A percentile compares a stretch with the other conserved stretches of the same genome.
phyloP scores from a whole-genome alignment of 2,888 invertebrate species.

The Melinopterus prodromus region DNA sequence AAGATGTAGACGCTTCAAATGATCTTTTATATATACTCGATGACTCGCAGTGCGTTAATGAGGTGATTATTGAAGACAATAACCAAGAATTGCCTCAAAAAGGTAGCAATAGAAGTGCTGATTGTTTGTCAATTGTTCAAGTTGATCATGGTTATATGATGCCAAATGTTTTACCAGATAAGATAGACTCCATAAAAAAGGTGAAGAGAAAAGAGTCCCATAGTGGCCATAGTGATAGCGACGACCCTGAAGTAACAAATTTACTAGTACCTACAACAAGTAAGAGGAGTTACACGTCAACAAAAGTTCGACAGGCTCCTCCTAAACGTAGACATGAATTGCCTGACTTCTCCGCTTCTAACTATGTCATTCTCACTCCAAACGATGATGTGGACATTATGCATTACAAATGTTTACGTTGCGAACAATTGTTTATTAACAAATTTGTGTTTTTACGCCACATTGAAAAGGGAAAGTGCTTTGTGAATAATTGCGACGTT shows the following conservation, averaged over 20 bases:
- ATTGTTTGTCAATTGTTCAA: conserved; percentile 52
- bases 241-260: conserved; percentile 27
- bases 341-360: conserved; percentile 57
- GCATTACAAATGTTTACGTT: conserved; percentile 57
- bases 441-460: conserved; percentile 58
- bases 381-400: conserved; percentile 55
- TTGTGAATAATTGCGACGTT: conserved; percentile 58
- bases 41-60: conserved; percentile 53
- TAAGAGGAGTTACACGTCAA: conserved; percentile 26
- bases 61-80: conserved; percentile 53
- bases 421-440: conserved; percentile 59
- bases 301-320: conserved; percentile 47
- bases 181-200: conserved; percentile 41
- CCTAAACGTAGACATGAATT: conserved; percentile 53
- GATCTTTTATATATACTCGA: conserved; percentile 57
- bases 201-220: conserved; percentile 39
- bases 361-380: conserved; percentile 52
- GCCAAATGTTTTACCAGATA: conserved; percentile 49
- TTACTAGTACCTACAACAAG: conserved; percentile 22
- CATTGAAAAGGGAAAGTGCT: conserved; percentile 59
- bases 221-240: conserved; percentile 19
- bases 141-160: conserved; percentile 59
- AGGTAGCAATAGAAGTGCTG: conserved; percentile 32
- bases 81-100: conserved; percentile 30
- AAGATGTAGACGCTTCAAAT: conserved; percentile 44